Percentiles rank a stretch among this genome's conserved stretches.
Conservation (phyloP, 1,140 invertebrate genomes). For the Orchesella cincta region DNA sequence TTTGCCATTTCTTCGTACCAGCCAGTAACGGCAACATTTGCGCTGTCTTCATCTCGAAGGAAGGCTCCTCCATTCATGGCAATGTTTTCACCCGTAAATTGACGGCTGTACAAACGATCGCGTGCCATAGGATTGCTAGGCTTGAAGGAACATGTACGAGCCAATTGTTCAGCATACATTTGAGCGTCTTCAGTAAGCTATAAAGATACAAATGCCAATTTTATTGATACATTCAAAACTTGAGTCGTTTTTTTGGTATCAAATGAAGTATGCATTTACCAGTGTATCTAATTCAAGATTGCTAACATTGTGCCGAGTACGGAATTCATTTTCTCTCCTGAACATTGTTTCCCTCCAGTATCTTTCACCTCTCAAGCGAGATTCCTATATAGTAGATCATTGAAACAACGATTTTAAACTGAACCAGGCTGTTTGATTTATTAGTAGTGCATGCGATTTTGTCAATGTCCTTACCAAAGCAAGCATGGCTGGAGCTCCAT, state of each 20-base stretch:
- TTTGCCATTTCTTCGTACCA: conserved; percentile 21
- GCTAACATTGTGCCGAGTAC: not conserved
- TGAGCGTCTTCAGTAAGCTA: conserved; percentile 7
- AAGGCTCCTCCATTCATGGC: conserved; percentile 15
- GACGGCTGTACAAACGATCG: not conserved
- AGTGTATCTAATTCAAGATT: conserved; percentile 5
- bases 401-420: not conserved
- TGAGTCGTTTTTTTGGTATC: not conserved
- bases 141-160: not conserved
- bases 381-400: too few species aligned
- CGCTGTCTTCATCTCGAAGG: not conserved
- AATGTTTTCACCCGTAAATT: conserved; percentile 18
- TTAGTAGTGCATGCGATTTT: not conserved
- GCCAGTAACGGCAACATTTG: conserved; percentile 12
- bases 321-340: conserved; percentile 11
- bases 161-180: not conserved
- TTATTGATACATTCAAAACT: not conserved
- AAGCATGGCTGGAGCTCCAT: not conserved
- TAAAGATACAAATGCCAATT: not conserved
- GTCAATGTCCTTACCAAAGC: not conserved
- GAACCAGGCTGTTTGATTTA: too few species aligned
- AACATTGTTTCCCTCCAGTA: conserved; percentile 19
- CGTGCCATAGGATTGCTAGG: conserved; percentile 8
- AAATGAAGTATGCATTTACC: not conserved
- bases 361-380: not conserved